phyloP scores from a whole-genome alignment of 1,140 invertebrate genomes.

The Aphis gossypii region DNA sequence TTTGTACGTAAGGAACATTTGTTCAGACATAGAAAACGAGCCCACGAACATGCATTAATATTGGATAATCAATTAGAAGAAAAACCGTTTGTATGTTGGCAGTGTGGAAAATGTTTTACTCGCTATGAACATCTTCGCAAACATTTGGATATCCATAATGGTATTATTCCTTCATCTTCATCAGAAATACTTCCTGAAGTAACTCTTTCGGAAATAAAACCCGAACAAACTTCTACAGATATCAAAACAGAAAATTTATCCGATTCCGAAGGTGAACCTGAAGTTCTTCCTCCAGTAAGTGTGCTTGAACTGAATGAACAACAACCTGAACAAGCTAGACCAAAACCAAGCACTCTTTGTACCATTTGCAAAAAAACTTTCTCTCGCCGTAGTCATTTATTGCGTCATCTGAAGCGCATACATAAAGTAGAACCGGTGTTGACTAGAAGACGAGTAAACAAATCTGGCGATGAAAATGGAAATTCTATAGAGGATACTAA shows the following conservation, averaged over 20 bases:
- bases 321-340: constrained; percentile 30
- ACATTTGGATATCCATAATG: constrained; percentile 61
- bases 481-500: constrained; percentile 57
- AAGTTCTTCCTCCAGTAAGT: constrained; percentile 44
- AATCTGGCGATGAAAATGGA: constrained; percentile 59
- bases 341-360: constrained; percentile 59
- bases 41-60: constrained; percentile 59
- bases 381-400: constrained; percentile 60
- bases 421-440: constrained; percentile 59
- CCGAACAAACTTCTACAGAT: constrained; percentile 27
- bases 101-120: constrained; percentile 63
- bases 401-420: constrained; percentile 60
- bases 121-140: constrained; percentile 61
- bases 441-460: constrained; percentile 34
- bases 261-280: constrained; percentile 36
- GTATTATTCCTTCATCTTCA: constrained; percentile 53
- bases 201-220: constrained; percentile 51
- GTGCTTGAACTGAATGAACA: constrained; percentile 54
- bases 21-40: constrained; percentile 60
- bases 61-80: constrained; percentile 59
- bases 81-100: constrained; percentile 62
- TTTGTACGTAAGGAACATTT: constrained; percentile 62
- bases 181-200: constrained; percentile 56
- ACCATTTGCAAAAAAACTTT: constrained; percentile 60
- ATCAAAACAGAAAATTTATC: not conserved